A percentile compares a stretch with the other conserved stretches of the same genome.
phyloP scores from a whole-genome alignment of 2,797 vertebrate genomes.

The Margarornis squamiger region DNA sequence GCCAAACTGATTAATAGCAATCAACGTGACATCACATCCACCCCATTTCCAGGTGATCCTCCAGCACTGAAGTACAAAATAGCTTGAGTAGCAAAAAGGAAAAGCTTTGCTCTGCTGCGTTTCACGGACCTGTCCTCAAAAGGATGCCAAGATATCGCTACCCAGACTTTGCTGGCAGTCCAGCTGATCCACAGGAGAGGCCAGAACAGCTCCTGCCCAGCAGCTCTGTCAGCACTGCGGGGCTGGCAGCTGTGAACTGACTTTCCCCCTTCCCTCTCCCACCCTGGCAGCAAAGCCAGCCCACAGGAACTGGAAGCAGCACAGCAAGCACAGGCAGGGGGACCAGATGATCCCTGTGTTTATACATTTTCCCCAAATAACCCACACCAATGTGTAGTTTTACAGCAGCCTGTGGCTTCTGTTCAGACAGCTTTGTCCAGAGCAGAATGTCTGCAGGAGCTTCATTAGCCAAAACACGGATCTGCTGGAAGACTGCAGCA shows the following conservation, averaged over 20 bases:
- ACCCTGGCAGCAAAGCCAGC: not conserved
- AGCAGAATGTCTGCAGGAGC: not conserved
- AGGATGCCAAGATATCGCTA: not conserved
- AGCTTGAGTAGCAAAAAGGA: not conserved
- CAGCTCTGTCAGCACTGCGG: not conserved
- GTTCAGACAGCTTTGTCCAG: not conserved
- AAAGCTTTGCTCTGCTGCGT: not conserved
- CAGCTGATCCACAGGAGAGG: not conserved
- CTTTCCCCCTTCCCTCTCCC: not conserved
- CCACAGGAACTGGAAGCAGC: not conserved
- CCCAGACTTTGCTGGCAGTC: not conserved
- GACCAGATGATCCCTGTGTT: not conserved
- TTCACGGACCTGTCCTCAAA: not conserved
- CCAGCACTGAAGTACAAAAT: not conserved
- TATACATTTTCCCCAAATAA: not conserved
- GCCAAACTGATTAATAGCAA: not conserved
- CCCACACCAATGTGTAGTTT: not conserved
- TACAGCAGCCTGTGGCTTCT: not conserved
- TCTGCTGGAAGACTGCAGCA: not conserved
- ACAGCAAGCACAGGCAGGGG: not conserved
- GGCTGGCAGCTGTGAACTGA: not conserved
- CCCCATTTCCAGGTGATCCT: not conserved
- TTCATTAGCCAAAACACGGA: not conserved
- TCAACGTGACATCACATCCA: not conserved
- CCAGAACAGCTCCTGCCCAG: conserved; percentile 16